phyloP scores from a whole-genome alignment of 2,797 vertebrate genomes.

The Anas capensis region DNA sequence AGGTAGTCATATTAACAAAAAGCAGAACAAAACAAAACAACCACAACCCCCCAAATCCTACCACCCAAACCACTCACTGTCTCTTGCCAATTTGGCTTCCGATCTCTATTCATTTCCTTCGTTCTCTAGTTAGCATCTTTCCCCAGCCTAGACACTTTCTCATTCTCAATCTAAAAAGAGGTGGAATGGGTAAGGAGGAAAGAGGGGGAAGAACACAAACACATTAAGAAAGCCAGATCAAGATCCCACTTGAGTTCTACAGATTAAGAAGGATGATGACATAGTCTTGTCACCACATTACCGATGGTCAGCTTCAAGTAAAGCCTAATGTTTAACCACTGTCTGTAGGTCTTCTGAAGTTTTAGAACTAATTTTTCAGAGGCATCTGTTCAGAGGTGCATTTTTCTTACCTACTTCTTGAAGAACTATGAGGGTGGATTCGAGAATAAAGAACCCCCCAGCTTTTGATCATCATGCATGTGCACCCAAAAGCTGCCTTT shows the following conservation, averaged over 20 bases:
- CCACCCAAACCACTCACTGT: not conserved
- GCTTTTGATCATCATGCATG: not conserved
- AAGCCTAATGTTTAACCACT: not conserved
- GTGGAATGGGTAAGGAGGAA: not conserved
- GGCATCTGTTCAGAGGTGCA: not conserved
- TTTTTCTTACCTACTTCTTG: not conserved
- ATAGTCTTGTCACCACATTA: not conserved
- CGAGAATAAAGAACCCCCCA: not conserved
- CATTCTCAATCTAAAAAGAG: not conserved
- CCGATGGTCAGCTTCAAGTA: accelerated
- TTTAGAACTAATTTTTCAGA: not conserved
- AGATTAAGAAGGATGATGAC: not conserved
- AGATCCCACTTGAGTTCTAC: too few relatives aligned
- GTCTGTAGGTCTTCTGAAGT: not conserved
- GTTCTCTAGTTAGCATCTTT: not conserved
- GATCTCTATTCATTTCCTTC: not conserved
- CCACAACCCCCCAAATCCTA: not conserved
- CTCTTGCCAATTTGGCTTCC: not conserved
- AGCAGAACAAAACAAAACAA: not conserved
- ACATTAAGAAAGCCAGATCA: not conserved
- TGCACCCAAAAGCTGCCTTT: not conserved
- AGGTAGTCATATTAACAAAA: not conserved
- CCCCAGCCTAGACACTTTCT: not conserved
- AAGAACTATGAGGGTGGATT: not conserved
- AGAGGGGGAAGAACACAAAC: not conserved